These are phyloP conservation scores for Caenorhabditis sp. DNA, from an alignment of 2,888 invertebrate species.

Conservation along the genomic window DNA sequence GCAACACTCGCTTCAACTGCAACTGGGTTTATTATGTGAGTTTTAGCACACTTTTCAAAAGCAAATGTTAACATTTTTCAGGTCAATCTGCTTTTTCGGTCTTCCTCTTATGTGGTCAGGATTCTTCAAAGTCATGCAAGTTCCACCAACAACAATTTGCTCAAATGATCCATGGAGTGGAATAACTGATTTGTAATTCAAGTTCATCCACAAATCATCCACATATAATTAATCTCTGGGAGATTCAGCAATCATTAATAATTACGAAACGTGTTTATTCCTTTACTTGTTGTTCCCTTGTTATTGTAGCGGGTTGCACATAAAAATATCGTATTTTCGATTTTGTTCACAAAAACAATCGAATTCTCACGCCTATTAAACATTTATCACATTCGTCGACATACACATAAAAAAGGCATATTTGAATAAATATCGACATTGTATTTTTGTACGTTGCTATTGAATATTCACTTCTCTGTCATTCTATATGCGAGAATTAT, in stretches of 20 bases:
- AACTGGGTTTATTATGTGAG: constrained; percentile 54
- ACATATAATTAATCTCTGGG: background rate
- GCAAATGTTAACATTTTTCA: constrained; percentile 10
- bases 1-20: constrained; percentile 52
- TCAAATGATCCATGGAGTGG: constrained; percentile 53
- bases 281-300: background rate
- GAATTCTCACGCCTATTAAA: background rate
- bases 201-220: background rate
- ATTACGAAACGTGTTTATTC: background rate
- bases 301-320: constrained; percentile 3
- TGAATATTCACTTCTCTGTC: background rate
- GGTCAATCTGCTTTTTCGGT: constrained; percentile 56
- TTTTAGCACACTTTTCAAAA: background rate
- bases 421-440: background rate
- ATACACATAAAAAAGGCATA: background rate
- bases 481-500: background rate
- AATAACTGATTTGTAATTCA: constrained; percentile 45
- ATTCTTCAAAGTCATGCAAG: constrained; percentile 48
- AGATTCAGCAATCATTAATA: background rate
- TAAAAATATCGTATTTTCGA: background rate
- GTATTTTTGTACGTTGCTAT: background rate
- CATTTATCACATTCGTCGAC: background rate
- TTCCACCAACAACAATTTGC: constrained; percentile 37
- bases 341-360: background rate
- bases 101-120: constrained; percentile 54